These are phyloP conservation scores for Orthosia gothica DNA, from an alignment of 2,888 invertebrate genomes.

Conservation along the genomic window DNA sequence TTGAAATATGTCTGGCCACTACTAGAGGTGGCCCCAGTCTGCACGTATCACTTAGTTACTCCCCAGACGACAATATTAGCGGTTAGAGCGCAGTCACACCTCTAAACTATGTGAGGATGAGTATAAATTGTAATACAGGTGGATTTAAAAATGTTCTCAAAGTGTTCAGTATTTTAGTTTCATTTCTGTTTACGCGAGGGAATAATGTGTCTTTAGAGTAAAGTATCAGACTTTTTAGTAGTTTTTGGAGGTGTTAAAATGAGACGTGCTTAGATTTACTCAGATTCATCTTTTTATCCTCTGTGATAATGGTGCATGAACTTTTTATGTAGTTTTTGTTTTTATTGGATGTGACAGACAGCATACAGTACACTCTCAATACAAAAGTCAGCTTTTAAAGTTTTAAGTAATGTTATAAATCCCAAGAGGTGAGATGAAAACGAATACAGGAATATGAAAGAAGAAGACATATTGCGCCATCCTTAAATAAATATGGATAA, in stretches of 20 bases:
- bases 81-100: slow-evolving; percentile 17
- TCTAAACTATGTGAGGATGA: slow-evolving; percentile 41
- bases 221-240: neutral
- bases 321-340: neutral
- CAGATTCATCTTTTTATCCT: neutral
- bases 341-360: neutral
- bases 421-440: no score
- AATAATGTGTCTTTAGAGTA: neutral
- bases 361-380: no score
- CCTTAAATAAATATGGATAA: no score
- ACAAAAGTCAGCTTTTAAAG: no score
- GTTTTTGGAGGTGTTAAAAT: slow-evolving; percentile 4
- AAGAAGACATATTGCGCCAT: no score
- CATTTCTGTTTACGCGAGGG: slow-evolving; percentile 3
- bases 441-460: no score
- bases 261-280: neutral
- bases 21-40: slow-evolving; percentile 11
- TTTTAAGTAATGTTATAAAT: no score
- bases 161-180: slow-evolving; percentile 33
- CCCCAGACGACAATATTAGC: slow-evolving; percentile 34
- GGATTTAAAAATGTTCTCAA: slow-evolving; percentile 36
- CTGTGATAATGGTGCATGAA: neutral
- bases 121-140: slow-evolving; percentile 43
- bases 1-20: slow-evolving; percentile 12
- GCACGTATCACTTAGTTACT: slow-evolving; percentile 45